A percentile compares a stretch with the other conserved stretches of the same genome.
Evolutionary conservation across 35 echinoderm and acorn worm genomes (phyloP).

Genomic region (Lytechinus pictus): DNA sequence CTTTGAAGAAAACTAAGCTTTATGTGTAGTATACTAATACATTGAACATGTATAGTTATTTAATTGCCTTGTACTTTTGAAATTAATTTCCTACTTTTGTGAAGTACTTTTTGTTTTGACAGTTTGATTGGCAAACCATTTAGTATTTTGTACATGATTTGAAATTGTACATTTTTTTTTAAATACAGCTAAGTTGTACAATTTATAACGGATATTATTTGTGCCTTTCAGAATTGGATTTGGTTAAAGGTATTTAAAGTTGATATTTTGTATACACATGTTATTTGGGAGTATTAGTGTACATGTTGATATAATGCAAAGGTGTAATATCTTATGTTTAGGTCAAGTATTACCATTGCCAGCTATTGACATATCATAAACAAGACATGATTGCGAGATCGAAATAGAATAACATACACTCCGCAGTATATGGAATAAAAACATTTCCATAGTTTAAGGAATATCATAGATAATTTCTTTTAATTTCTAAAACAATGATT

Average conservation of each 20-base stretch:
- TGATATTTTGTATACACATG: neutral
- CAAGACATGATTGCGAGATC: too few relatives aligned
- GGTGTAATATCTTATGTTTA: neutral
- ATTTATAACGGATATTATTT: neutral
- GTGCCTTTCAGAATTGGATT: neutral
- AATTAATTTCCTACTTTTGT: neutral
- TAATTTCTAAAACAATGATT: too few relatives aligned
- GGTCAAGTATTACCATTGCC: too few relatives aligned
- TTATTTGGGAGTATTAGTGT: neutral
- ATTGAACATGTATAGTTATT: neutral
- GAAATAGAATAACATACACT: neutral
- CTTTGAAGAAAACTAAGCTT: neutral
- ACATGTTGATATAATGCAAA: neutral
- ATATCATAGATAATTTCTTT: neutral
- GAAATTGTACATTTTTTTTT: neutral
- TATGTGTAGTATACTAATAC: neutral
- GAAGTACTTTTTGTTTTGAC: slow-evolving; percentile 13
- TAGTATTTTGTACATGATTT: neutral
- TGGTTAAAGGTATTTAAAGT: neutral
- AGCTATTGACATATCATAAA: too few relatives aligned
- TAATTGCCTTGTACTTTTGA: neutral
- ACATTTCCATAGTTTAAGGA: neutral
- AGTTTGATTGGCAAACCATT: neutral
- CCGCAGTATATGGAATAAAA: neutral
- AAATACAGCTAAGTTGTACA: neutral